phyloP scores from a whole-genome alignment of 1,140 invertebrate genomes.

The Aphidius gifuensis region DNA sequence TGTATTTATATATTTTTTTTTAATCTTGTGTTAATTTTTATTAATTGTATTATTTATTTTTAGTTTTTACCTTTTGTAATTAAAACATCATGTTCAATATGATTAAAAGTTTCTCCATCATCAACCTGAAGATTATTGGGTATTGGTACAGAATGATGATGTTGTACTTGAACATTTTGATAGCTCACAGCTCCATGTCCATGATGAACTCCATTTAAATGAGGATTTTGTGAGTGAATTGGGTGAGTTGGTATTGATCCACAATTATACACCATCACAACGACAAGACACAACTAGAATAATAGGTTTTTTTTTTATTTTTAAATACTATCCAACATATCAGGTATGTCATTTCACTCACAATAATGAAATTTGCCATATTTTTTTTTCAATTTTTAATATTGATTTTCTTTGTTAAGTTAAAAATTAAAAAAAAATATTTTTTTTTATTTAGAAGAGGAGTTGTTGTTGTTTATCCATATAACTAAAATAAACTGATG shows the following conservation, averaged over 20 bases:
- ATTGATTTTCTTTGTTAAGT: too few species aligned
- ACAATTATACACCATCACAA: slow-evolving; percentile 30
- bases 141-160: slow-evolving; percentile 33
- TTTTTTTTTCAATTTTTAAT: too few species aligned
- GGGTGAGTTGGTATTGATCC: slow-evolving; percentile 34
- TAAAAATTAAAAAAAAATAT: not conserved
- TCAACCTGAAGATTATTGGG: slow-evolving; percentile 30
- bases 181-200: slow-evolving; percentile 45
- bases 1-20: too few species aligned
- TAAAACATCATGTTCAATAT: not conserved
- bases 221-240: slow-evolving; percentile 36
- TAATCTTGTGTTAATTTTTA: too few species aligned
- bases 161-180: slow-evolving; percentile 39
- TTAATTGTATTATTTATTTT: too few species aligned
- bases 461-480: not conserved
- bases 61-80: too few species aligned
- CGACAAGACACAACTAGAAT: slow-evolving; percentile 36
- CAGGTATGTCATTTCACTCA: not conserved
- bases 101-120: slow-evolving; percentile 21
- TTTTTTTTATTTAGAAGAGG: not conserved
- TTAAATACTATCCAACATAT: not conserved
- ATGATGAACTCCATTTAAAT: slow-evolving; percentile 41
- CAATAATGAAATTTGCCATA: not conserved
- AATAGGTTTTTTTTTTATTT: not conserved
- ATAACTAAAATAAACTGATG: not conserved